phyloP scores from a whole-genome alignment of 2,888 invertebrate species.

The Lutraria lutraria region DNA sequence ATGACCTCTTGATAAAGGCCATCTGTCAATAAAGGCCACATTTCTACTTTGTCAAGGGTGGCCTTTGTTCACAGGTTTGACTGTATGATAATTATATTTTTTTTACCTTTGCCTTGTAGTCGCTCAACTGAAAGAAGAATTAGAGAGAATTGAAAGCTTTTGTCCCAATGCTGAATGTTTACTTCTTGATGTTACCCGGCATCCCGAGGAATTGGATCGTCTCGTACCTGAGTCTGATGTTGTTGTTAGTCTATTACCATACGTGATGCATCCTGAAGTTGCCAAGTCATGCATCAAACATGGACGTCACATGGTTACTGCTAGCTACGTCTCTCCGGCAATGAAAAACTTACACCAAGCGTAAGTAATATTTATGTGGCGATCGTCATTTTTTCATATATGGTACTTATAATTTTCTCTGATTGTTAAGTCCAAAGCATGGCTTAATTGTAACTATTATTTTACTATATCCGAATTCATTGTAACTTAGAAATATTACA shows the following conservation, averaged over 20 bases:
- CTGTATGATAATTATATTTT: too few species aligned
- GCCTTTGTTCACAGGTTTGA: too few species aligned
- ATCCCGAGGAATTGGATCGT: conserved; percentile 90
- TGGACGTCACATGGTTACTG: conserved; percentile 97
- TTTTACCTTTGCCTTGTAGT: conserved; percentile 87
- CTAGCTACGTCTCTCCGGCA: conserved; percentile 96
- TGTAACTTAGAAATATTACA: too few species aligned
- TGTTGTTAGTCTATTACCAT: conserved; percentile 94
- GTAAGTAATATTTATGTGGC: conserved; percentile 87
- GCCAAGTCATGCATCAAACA: conserved; percentile 95
- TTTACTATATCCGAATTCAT: too few species aligned
- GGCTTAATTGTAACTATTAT: too few species aligned
- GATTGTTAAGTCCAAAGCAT: too few species aligned
- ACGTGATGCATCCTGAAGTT: conserved; percentile 93
- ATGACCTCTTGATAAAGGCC: neutral
- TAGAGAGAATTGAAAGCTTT: conserved; percentile 92
- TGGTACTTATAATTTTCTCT: too few species aligned
- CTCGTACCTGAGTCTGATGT: conserved; percentile 90
- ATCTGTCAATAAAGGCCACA: neutral
- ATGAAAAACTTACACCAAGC: conserved; percentile 92
- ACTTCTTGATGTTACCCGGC: conserved; percentile 93
- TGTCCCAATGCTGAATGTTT: conserved; percentile 91
- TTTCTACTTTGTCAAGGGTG: too few species aligned
- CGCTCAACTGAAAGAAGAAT: conserved; percentile 95
- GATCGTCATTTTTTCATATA: too few species aligned